phyloP scores from a whole-genome alignment of 2,888 invertebrate genomes.

The Callinectes sapidus region DNA sequence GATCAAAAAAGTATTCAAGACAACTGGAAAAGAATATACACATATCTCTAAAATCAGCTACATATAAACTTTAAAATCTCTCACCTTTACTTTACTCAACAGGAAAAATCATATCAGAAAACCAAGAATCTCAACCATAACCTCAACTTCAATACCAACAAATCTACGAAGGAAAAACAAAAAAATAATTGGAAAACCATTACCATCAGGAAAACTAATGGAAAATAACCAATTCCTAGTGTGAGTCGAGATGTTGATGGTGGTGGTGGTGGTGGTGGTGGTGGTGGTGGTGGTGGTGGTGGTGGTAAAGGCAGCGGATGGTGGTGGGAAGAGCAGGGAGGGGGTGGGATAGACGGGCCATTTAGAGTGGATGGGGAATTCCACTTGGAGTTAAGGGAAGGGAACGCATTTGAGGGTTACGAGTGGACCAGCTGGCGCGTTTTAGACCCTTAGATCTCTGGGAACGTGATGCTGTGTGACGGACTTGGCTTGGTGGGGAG shows the following conservation, averaged over 20 bases:
- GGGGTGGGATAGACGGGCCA: background rate
- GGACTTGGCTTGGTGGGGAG: background rate
- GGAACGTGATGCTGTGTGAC: background rate
- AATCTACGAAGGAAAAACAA: too few relatives aligned
- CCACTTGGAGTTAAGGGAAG: background rate
- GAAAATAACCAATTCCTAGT: background rate
- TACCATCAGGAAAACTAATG: background rate
- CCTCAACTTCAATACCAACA: too few relatives aligned
- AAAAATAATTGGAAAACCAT: background rate
- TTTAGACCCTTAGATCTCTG: background rate
- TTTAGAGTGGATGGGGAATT: background rate
- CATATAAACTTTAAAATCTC: too few relatives aligned
- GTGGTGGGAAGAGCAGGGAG: background rate
- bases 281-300: background rate
- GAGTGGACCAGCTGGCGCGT: background rate
- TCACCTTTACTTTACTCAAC: too few relatives aligned
- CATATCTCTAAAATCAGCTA: too few relatives aligned
- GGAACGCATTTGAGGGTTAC: constrained; percentile 2
- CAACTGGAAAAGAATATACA: too few relatives aligned
- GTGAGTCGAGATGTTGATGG: background rate
- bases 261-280: too few relatives aligned
- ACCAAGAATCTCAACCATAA: too few relatives aligned
- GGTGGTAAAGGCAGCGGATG: background rate
- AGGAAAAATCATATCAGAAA: too few relatives aligned
- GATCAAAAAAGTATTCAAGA: too few relatives aligned